These are phyloP conservation scores for Microctenopoma steveboyesi DNA, from an alignment of 2,797 vertebrate genomes.

Conservation along the genomic window DNA sequence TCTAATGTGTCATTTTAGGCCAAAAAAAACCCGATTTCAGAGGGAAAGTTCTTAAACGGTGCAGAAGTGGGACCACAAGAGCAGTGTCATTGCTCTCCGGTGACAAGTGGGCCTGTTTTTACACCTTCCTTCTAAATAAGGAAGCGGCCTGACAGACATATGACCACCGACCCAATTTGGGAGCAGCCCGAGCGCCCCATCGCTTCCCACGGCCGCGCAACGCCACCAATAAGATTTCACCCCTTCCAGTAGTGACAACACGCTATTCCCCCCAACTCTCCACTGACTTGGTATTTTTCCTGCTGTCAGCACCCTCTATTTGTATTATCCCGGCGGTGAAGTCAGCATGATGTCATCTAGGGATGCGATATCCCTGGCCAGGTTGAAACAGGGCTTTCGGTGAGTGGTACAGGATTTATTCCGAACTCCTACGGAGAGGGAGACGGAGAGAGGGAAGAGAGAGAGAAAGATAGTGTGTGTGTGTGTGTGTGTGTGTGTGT, in stretches of 20 bases:
- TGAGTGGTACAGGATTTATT: slow-evolving; percentile 63
- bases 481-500: background rate
- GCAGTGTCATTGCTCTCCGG: slow-evolving; percentile 82
- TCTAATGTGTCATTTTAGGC: slow-evolving; percentile 11
- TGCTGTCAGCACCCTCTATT: slow-evolving; percentile 53
- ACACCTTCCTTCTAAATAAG: slow-evolving; percentile 93
- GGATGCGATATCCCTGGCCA: slow-evolving; percentile 66
- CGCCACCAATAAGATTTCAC: slow-evolving; percentile 79
- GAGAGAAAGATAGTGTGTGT: slow-evolving; percentile 34
- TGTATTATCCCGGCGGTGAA: slow-evolving; percentile 75
- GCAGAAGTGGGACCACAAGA: slow-evolving; percentile 69
- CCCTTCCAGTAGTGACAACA: slow-evolving; percentile 72
- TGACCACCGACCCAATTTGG: slow-evolving; percentile 85
- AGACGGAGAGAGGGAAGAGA: slow-evolving; percentile 39
- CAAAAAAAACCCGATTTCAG: background rate
- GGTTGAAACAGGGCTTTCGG: slow-evolving; percentile 70
- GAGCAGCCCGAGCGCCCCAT: slow-evolving; percentile 74
- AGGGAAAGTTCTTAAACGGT: slow-evolving; percentile 57
- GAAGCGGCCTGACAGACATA: slow-evolving; percentile 84
- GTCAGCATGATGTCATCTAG: slow-evolving; percentile 87
- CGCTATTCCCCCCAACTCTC: slow-evolving; percentile 54
- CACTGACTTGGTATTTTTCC: slow-evolving; percentile 72
- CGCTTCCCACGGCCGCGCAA: slow-evolving; percentile 68
- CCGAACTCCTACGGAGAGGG: slow-evolving; percentile 65
- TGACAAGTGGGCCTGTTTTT: slow-evolving; percentile 87